These are phyloP conservation scores for Bellardia pandia DNA, from an alignment of 2,888 invertebrate genomes.

Conservation along the genomic window DNA sequence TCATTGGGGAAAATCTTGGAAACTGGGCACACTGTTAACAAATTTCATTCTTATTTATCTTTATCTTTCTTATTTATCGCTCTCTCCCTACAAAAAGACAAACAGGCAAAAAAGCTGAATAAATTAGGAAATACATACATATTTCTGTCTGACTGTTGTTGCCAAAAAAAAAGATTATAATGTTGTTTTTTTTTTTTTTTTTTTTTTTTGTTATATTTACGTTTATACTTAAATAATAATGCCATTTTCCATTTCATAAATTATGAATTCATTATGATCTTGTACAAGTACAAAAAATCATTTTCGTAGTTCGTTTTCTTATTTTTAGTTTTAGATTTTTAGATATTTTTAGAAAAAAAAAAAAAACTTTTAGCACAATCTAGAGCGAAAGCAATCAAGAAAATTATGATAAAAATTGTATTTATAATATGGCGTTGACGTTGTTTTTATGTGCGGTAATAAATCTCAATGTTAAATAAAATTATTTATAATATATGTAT, in stretches of 20 bases:
- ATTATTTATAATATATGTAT: neutral
- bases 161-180: constrained; percentile 27
- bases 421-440: constrained; percentile 27
- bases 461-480: constrained; percentile 43
- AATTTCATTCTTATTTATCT: neutral
- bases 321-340: constrained; percentile 39
- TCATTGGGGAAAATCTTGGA: too few species aligned
- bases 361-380: neutral
- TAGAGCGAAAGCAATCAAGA: neutral
- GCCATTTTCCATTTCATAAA: constrained; percentile 23
- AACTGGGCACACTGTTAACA: neutral
- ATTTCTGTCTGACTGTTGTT: neutral
- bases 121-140: neutral
- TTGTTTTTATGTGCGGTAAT: constrained; percentile 11
- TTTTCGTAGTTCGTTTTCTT: neutral
- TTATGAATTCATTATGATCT: constrained; percentile 46
- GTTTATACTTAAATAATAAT: constrained; percentile 34
- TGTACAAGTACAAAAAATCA: neutral
- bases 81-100: neutral
- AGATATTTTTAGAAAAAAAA: too few species aligned
- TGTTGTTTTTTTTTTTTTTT: too few species aligned
- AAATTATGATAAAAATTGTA: constrained; percentile 2
- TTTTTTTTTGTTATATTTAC: constrained; percentile 23
- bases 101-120: neutral
- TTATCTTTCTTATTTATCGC: neutral